Percentiles rank a stretch among this genome's conserved stretches.
These are phyloP conservation scores for Trematomus loennbergii DNA, from an alignment of 2,113 vertebrate genomes.

Conservation along the genomic window DNA sequence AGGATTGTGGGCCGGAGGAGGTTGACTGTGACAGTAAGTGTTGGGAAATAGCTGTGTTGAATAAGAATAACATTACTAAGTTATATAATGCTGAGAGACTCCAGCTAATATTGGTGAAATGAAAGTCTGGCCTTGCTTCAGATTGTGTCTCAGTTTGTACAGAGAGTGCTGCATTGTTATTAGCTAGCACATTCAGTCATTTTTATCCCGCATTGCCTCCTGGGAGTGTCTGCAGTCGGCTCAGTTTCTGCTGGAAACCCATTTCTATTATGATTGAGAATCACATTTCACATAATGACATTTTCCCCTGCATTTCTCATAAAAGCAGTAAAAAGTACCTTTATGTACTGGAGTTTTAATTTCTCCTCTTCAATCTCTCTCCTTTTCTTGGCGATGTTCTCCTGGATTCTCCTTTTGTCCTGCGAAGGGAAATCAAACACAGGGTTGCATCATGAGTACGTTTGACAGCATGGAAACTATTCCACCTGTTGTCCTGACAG, in stretches of 20 bases:
- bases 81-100: background rate
- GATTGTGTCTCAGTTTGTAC: background rate
- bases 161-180: constrained; percentile 1
- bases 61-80: background rate
- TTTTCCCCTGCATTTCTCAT: background rate
- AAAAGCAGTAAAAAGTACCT: constrained; percentile 79
- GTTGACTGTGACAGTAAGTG: background rate
- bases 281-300: background rate
- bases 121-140: background rate
- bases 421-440: constrained; percentile 67
- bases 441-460: constrained; percentile 6
- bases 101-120: background rate
- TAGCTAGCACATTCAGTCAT: background rate
- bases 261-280: background rate
- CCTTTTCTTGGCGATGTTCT: constrained; percentile 93
- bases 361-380: constrained; percentile 95
- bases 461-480: constrained; percentile 48
- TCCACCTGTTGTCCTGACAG: constrained; percentile 46
- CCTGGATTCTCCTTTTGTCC: constrained; percentile 96
- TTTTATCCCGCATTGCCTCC: background rate
- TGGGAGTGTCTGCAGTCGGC: background rate
- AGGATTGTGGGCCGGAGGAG: background rate
- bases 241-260: background rate
- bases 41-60: background rate
- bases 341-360: constrained; percentile 94